These are phyloP conservation scores for Dolichallabes microphthalmus DNA, from an alignment of 2,113 vertebrate genomes.

Conservation along the genomic window DNA sequence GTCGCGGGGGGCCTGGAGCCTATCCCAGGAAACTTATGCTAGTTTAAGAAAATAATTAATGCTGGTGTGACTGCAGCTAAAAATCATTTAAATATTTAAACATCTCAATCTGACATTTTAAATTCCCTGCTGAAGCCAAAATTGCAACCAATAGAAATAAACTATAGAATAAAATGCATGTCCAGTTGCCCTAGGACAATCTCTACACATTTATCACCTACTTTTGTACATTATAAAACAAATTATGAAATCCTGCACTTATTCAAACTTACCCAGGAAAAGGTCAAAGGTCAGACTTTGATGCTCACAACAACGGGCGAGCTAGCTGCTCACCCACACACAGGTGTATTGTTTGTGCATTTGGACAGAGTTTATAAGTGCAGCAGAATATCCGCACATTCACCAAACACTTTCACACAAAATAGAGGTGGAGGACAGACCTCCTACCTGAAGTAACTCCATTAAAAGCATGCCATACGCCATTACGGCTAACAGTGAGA, in stretches of 20 bases:
- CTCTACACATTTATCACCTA: neutral
- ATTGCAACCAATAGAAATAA: neutral
- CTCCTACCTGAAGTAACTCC: conserved; percentile 50
- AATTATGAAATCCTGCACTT: neutral
- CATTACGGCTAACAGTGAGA: conserved; percentile 47
- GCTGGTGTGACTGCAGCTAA: neutral
- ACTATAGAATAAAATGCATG: neutral
- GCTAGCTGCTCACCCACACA: conserved; percentile 27
- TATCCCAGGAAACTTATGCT: too few relatives aligned
- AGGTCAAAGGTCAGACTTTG: conserved; percentile 1
- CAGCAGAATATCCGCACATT: neutral
- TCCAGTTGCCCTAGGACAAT: neutral
- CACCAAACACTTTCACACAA: conserved; percentile 28
- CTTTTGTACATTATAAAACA: neutral
- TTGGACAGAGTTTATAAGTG: conserved; percentile 9
- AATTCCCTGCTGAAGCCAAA: too few relatives aligned
- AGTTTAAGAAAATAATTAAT: neutral
- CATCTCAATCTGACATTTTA: neutral
- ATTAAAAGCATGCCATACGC: conserved; percentile 41
- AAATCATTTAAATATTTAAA: too few relatives aligned
- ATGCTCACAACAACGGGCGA: neutral
- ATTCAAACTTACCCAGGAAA: neutral
- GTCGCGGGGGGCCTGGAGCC: too few relatives aligned
- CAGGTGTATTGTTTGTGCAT: conserved; percentile 29
- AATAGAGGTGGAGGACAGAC: conserved; percentile 41